Base-by-base conservation (phyloP, 2,888 invertebrate genomes). In the Himalopsyche japonica region DNA sequence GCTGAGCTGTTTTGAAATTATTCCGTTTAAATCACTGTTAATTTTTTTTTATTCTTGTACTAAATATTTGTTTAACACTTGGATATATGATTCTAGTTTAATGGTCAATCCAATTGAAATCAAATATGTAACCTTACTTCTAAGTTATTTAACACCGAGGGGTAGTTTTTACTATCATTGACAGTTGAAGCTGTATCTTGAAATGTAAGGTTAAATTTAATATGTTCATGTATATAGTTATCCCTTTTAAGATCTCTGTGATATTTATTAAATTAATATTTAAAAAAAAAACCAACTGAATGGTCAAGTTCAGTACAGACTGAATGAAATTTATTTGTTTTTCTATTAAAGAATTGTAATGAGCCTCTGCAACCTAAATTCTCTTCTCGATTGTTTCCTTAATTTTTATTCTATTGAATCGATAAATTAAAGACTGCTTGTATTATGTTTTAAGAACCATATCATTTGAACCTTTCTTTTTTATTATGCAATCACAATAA, bases 211-310 rank as follows among this genome's bases (percentile, higher is more conserved):
- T 81, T 81, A 81, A 47, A 70, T 70, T 30, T 37, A 81, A 82
- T 32, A 70, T 64, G 37, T 82, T 34, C 76, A 79, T 49, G 77
- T 79, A 82, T 79, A 77, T 82, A 82, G 79, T 80, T 84, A 76
- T 82, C 80, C 83, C 82, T 81, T 82, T 81, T 86, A 78, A 87
- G 80, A 82, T 79, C 83, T 85, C 84, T 87, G 85, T 64, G 87
- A 87, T 84, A 82, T 86, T 85, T 84, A 82, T 80, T 86, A 76
- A 85, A 77, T 47, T 57, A 34, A 82, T 76, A 82, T 81, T 79
- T n/a, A n/a, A n/a, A 82, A 48, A 84, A 64, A 86, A 76, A 76
- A 48, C 81, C 81, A 43, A 79, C 77, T 79, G 82, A 85, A 86
- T 78, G 43, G 24, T 77, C 32, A 47, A 84, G n/a, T 84, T 79